These are phyloP conservation scores for Dioctria rufipes DNA, from an alignment of 2,888 invertebrate genomes.

Conservation along the genomic window DNA sequence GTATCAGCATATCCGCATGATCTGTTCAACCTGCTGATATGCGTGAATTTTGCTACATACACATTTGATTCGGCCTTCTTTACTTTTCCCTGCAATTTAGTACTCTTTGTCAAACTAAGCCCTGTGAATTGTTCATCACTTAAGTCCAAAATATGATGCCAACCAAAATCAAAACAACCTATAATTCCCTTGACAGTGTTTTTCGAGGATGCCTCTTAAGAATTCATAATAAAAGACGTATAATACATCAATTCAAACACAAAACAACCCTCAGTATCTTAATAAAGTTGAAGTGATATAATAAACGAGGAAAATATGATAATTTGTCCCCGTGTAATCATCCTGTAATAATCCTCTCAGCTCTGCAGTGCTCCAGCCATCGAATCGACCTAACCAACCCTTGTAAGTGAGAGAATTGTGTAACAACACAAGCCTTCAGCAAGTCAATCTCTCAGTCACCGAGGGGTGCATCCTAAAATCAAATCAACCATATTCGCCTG, in stretches of 20 bases:
- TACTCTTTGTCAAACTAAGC: too few species aligned
- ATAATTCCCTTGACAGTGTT: neutral
- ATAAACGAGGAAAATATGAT: slow-evolving; percentile 72
- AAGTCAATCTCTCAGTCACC: slow-evolving; percentile 33
- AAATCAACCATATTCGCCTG: slow-evolving; percentile 1
- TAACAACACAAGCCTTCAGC: neutral
- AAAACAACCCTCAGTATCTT: slow-evolving; percentile 56
- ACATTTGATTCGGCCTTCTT: too few species aligned
- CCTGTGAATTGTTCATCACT: too few species aligned
- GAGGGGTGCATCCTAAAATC: slow-evolving; percentile 47
- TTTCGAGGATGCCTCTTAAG: slow-evolving; percentile 1
- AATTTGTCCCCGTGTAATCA: slow-evolving; percentile 72
- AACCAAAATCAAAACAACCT: slow-evolving; percentile 11
- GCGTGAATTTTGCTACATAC: too few species aligned
- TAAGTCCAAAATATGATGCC: too few species aligned
- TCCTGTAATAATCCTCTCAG: slow-evolving; percentile 70
- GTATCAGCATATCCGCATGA: too few species aligned
- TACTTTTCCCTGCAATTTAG: too few species aligned
- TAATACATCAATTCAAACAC: slow-evolving; percentile 42
- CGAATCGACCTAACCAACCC: neutral
- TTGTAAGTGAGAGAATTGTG: slow-evolving; percentile 4
- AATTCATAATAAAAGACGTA: slow-evolving; percentile 32
- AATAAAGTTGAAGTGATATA: slow-evolving; percentile 69
- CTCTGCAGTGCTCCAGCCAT: slow-evolving; percentile 25
- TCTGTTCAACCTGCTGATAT: too few species aligned